These are phyloP conservation scores for Nomada ferruginata DNA, from an alignment of 2,888 invertebrate species.

Conservation along the genomic window DNA sequence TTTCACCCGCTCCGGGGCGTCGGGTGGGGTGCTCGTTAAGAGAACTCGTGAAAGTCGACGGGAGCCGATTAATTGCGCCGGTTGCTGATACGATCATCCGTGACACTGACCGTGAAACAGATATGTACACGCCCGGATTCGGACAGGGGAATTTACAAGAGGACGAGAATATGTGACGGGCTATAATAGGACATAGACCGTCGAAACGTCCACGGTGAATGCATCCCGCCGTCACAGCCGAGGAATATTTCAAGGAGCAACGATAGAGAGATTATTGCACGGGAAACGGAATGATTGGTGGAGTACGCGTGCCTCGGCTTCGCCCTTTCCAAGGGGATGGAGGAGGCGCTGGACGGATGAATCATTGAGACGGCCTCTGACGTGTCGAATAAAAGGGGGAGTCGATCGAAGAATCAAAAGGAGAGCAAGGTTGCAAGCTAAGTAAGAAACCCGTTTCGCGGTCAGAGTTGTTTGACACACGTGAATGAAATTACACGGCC, in stretches of 20 bases:
- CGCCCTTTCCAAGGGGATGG: neutral
- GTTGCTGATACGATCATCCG: neutral
- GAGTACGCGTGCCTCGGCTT: constrained; percentile 5
- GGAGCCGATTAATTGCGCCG: neutral
- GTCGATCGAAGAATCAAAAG: constrained; percentile 38
- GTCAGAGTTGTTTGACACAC: neutral
- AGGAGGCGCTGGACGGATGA: constrained; percentile 21
- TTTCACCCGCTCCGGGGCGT: neutral
- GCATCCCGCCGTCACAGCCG: too few species aligned
- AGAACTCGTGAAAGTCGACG: constrained; percentile 40
- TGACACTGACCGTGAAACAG: neutral
- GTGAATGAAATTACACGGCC: constrained; percentile 1
- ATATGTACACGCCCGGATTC: neutral
- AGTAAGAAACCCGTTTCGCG: constrained; percentile 32
- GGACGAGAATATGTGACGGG: neutral
- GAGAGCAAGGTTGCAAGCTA: constrained; percentile 20
- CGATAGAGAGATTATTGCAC: too few species aligned
- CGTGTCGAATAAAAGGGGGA: constrained; percentile 33
- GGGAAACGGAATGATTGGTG: neutral
- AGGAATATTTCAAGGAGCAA: neutral
- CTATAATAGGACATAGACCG: too few species aligned
- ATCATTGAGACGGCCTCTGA: constrained; percentile 39
- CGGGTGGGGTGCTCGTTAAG: constrained; percentile 12
- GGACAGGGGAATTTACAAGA: neutral
- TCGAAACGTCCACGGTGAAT: too few species aligned